Evolutionary conservation across 2,888 invertebrate species (phyloP), one percentile per base, ranked within the genome.

Genomic region (Tenthredo scrophulariae): DNA sequence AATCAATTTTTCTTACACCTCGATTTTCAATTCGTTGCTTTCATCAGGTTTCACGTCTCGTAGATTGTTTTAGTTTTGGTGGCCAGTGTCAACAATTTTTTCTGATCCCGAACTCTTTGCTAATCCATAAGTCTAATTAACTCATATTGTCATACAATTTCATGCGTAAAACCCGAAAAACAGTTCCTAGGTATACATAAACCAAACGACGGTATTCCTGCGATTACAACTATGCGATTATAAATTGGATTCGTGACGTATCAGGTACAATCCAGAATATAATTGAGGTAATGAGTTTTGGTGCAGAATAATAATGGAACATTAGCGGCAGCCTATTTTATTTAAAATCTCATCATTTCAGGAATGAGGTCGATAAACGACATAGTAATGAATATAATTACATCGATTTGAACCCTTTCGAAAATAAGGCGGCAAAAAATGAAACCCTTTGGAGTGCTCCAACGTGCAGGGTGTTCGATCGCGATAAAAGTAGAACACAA

Each of bases 161-260:
- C 54, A 0, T 54, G n/a, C 54, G 46, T 46, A 54, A 6, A n/a
- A n/a, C n/a, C 7, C 6, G 2, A 7, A 54, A n/a, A 54, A 54
- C n/a, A n/a, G 54, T n/a, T 54, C 54, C 54, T 46, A 46, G 54
- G 54, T 9, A 58, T 26, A 26, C 62, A 26, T 10, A 26, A 62
- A 22, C 62, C 2, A n/a, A 70, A 33, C 33, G 29, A 70, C n/a
- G n/a, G 70, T 70, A 37, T 70, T 62, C 26, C 70, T 37, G n/a
- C n/a, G 18, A 70, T 18, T 65, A n/a, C 22, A 87, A 88, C 87
- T 87, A 88, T 86, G 87, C 84, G 87, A 89, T 88, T 88, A 89
- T 91, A 91, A 92, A 92, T 92, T 90, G 89, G 89, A 90, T 89
- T 90, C 90, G 90, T 91, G 91, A 91, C 89, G 89, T 91, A 92